Base-by-base conservation (phyloP, 35 echinoderm and acorn worm genomes). In the Heliocidaris erythrogramma region DNA sequence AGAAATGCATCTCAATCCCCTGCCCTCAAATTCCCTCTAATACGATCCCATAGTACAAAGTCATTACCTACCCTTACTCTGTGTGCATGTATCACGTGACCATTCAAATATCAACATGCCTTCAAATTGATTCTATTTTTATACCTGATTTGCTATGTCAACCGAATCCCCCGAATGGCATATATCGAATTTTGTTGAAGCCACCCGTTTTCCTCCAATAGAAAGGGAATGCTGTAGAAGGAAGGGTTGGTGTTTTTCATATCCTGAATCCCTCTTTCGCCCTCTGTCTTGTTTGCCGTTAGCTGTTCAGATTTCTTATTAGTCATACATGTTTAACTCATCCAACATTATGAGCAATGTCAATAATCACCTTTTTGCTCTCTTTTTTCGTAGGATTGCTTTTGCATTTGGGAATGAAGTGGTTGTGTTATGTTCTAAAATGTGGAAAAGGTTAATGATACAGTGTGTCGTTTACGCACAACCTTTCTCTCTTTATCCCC, bases 41-140 rank as follows among this genome's bases (percentile, higher is more conserved):
- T 69, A 69, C 60, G 60, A 69, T 69, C 21, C 24, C 16, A 69
- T 69, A 69, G 60, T 69, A 69, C 60, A 69, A 69, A 69, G 60
- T 21, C 60, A 69, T 69, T 69, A 69, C 60, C 60, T 69, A 69
- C 16, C 16, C 14, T 69, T 18, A 52, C 60, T 27, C 60, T 69
- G 60, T 69, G 60, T 69, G 21, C 60, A 69, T 69, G 60, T 69
- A 69, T 69, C 60, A 69, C 60, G 60, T 69, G 60, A 69, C 60
- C 24, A 69, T 69, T 69, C 60, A 69, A 69, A 69, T 69, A 69
- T 69, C 60, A 69, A 69, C 60, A 69, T 69, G 16, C 60, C 60
- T 69, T 69, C 60, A 69, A 69, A 69, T 69, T 69, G 60, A 69
- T 69, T 69, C 60, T 69, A 69, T 69, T 69, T 69, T 69, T 69